These are phyloP conservation scores for Salmo trutta DNA, from an alignment of 2,797 vertebrate genomes.

Conservation along the genomic window DNA sequence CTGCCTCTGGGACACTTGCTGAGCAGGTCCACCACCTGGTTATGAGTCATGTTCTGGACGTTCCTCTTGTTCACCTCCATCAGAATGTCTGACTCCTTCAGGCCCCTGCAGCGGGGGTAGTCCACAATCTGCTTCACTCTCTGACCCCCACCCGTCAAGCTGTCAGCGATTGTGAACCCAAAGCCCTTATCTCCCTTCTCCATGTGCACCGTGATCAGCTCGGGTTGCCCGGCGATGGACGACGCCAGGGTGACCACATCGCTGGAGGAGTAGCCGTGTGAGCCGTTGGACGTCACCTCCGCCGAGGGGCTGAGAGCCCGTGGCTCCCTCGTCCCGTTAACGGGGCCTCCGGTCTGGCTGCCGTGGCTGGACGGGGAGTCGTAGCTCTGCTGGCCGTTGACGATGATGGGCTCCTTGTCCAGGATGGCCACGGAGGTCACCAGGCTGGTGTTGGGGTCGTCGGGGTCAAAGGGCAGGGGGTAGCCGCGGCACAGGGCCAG, in stretches of 20 bases:
- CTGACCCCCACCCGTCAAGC: slow-evolving; percentile 91
- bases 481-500: slow-evolving; percentile 97
- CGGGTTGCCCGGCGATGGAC: slow-evolving; percentile 95
- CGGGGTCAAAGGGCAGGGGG: slow-evolving; percentile 95
- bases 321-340: slow-evolving; percentile 79
- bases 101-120: slow-evolving; percentile 92
- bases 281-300: slow-evolving; percentile 73
- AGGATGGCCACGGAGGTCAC: slow-evolving; percentile 97
- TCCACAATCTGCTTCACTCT: slow-evolving; percentile 98
- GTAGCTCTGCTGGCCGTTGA: slow-evolving; percentile 93
- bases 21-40: slow-evolving; percentile 97
- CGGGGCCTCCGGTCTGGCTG: slow-evolving; percentile 69
- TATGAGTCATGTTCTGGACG: slow-evolving; percentile 95
- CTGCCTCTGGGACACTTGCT: slow-evolving; percentile 95
- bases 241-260: slow-evolving; percentile 95
- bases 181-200: slow-evolving; percentile 98
- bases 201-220: slow-evolving; percentile 98
- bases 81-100: slow-evolving; percentile 94
- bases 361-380: slow-evolving; percentile 83
- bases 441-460: slow-evolving; percentile 97
- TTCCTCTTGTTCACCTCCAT: slow-evolving; percentile 98
- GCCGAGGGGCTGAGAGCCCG: slow-evolving; percentile 79
- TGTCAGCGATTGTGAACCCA: slow-evolving; percentile 97
- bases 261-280: slow-evolving; percentile 85
- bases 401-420: slow-evolving; percentile 98